Conservation (phyloP, 2,113 vertebrate genomes). For the Cariama cristata region DNA sequence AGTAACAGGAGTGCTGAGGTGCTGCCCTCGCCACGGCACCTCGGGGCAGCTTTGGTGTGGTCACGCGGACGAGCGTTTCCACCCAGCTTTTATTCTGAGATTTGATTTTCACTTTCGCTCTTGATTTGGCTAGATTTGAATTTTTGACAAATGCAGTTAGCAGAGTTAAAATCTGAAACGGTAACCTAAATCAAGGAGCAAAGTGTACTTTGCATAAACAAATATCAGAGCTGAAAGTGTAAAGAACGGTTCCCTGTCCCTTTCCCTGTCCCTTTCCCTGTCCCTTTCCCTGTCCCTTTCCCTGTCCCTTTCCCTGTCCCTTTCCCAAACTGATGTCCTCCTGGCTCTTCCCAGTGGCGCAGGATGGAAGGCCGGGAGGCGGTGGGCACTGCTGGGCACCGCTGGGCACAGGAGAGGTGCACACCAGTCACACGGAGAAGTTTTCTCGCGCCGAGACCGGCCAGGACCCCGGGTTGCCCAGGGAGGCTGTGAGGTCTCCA, state of each 20-base stretch:
- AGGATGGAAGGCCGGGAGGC: background rate
- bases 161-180: conserved; percentile 29
- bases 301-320: too few species aligned
- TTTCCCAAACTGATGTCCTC: too few species aligned
- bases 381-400: background rate
- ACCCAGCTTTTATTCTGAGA: conserved; percentile 29
- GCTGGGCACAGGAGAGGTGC: background rate
- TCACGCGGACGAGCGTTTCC: background rate
- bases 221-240: background rate
- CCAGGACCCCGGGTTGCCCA: background rate
- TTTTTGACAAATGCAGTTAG: conserved; percentile 24
- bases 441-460: background rate
- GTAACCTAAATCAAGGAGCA: background rate
- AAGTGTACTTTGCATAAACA: background rate
- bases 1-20: background rate
- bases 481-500: background rate
- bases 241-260: background rate
- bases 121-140: conserved; percentile 34
- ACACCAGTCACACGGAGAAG: background rate
- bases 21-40: background rate
- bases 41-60: background rate
- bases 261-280: too few species aligned
- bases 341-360: background rate
- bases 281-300: too few species aligned
- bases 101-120: background rate